phyloP scores from a whole-genome alignment of 30 jellyfish, hydroid and myxozoan species.

The Rhopilema esculentum region DNA sequence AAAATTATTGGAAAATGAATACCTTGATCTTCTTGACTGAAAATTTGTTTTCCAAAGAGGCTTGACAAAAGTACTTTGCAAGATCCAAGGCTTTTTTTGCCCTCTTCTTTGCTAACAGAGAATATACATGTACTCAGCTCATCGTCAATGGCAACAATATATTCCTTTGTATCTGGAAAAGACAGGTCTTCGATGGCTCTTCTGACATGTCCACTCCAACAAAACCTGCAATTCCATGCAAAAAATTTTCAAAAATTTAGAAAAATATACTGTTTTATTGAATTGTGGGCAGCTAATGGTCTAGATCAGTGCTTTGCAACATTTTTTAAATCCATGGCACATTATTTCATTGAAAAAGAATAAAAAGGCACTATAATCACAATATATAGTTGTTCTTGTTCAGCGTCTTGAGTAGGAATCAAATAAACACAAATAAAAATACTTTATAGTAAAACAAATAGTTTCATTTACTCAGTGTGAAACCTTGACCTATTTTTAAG shows the following conservation, averaged over 20 bases:
- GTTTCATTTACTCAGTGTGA: too few species aligned
- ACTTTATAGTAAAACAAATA: too few species aligned
- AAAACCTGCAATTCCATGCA: background rate
- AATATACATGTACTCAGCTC: conserved; percentile 26
- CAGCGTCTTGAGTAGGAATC: too few species aligned
- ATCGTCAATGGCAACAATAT: conserved; percentile 18
- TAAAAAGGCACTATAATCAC: too few species aligned
- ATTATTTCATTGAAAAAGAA: too few species aligned
- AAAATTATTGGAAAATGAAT: background rate
- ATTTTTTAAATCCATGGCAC: too few species aligned
- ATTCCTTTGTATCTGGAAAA: conserved; percentile 1
- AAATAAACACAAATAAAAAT: too few species aligned
- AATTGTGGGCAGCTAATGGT: background rate
- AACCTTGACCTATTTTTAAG: too few species aligned
- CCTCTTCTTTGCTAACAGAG: conserved; percentile 5
- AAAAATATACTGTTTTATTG: background rate
- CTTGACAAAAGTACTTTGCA: conserved; percentile 11
- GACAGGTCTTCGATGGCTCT: conserved; percentile 18
- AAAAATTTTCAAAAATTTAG: background rate
- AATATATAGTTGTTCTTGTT: too few species aligned
- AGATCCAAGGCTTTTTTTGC: background rate
- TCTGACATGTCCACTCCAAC: conserved; percentile 6
- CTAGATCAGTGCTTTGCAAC: too few species aligned
- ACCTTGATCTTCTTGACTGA: background rate
- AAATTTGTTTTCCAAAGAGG: conserved; percentile 12